Evolutionary conservation across 1,140 invertebrate species (phyloP).

Genomic region (Belonocnema kinseyi): DNA sequence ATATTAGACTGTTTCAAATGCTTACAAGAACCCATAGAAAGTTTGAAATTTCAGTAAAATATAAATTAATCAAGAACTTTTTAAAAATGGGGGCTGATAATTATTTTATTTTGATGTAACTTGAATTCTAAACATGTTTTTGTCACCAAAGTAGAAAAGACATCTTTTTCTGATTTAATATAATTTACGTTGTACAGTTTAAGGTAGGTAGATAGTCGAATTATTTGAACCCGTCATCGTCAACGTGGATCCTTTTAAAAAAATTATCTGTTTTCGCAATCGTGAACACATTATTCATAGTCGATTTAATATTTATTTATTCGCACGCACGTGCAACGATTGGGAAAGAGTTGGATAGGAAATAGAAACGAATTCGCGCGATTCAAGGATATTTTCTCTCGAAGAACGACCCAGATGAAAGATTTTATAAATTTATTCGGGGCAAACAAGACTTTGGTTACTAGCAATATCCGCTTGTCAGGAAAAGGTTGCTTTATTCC

Average conservation of each 20-base stretch:
- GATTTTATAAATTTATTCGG: conserved; percentile 17
- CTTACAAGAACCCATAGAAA: no score
- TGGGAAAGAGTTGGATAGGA: background rate
- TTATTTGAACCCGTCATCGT: conserved; percentile 1
- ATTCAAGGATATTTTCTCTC: conserved; percentile 20
- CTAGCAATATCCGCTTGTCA: background rate
- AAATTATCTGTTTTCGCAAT: conserved; percentile 5
- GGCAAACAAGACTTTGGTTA: background rate
- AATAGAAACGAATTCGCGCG: background rate
- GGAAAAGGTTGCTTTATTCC: background rate
- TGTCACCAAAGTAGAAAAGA: background rate
- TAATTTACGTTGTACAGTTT: background rate
- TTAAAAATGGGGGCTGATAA: no score
- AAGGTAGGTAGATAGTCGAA: conserved; percentile 12
- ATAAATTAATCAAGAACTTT: no score
- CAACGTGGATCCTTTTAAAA: background rate
- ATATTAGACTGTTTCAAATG: no score
- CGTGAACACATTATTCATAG: conserved; percentile 13
- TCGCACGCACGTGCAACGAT: background rate
- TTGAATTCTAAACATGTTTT: background rate
- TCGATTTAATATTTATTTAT: conserved; percentile 21
- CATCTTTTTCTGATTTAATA: background rate
- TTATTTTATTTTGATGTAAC: background rate
- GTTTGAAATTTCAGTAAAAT: no score
- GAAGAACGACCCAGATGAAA: background rate